Evolutionary conservation across 2,888 invertebrate species (phyloP), one percentile per base, ranked within the genome.

Genomic region (Polia nebulosa): DNA sequence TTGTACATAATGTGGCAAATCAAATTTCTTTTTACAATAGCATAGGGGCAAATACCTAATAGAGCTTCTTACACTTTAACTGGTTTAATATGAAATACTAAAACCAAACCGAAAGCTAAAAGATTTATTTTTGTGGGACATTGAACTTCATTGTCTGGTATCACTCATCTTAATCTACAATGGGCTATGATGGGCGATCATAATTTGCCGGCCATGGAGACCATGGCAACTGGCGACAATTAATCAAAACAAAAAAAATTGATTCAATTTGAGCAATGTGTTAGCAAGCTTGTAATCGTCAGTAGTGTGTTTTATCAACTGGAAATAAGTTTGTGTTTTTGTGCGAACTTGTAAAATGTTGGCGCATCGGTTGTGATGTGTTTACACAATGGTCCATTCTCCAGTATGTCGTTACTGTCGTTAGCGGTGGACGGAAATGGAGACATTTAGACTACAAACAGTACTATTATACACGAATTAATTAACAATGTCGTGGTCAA

Each of bases 401-500:
- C 44, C 44, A 60, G 51, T 76, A 56, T 41, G 25, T 44, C 11
- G 34, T 25, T 22, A 39, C 52, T 41, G 25, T 44, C 11, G 34
- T 25, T 22, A 39, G 9, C 17, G 2, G 17, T 66, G 9, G 20
- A 34, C 5, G 22, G 51, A n/a, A 64, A 53, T 63, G 39, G 25
- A 57, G 34, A 60, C 45, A 3, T 20, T 3, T 11, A 11, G 8
- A 47, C 47, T 25, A 0, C 11, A 27, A 1, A 49, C n/a, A 52
- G n/a, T 22, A 34, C 7, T 22, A 27, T 9, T 32, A 51, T 20
- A 32, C 1, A n/a, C 22, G 2, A 13, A 51, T 22, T 20, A 55
- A 39, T 2, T 51, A 15, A 44, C 11, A 22, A 80, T 80, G 79
- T 66, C 79, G 45, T 79, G 76, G 79, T 79, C 79, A 53, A 79